Evolutionary conservation across 2,888 invertebrate species (phyloP).

Genomic region (Lathronympha strigana): DNA sequence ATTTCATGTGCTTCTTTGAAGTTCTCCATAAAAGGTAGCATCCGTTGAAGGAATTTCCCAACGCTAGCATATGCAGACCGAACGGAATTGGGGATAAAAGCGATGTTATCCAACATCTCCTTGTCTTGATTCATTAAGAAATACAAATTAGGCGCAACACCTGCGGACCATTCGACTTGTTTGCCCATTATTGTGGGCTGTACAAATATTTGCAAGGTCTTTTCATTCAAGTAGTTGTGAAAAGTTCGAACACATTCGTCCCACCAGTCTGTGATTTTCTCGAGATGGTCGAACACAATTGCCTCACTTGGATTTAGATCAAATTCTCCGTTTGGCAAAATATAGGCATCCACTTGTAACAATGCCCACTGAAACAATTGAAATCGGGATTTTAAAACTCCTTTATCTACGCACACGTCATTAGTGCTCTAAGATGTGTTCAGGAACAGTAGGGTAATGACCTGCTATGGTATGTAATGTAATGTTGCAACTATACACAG

Average conservation of each 20-base stretch:
- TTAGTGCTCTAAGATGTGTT: no score
- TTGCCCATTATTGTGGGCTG: conserved; percentile 94
- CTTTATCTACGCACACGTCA: no score
- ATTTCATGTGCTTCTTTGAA: conserved; percentile 88
- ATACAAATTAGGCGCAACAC: conserved; percentile 88
- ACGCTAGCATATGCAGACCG: conserved; percentile 86
- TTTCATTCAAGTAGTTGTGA: conserved; percentile 88
- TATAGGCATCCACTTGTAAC: conserved; percentile 85
- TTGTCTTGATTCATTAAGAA: conserved; percentile 89
- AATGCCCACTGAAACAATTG: conserved; percentile 82
- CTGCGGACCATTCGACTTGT: conserved; percentile 90
- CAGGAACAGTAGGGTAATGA: no score
- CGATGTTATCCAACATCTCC: conserved; percentile 80
- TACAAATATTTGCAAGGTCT: conserved; percentile 88
- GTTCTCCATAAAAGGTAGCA: conserved; percentile 86
- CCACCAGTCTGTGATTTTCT: conserved; percentile 86
- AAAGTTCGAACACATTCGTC: conserved; percentile 87
- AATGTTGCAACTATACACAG: no score
- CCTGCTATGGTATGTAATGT: no score
- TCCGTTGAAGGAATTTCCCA: conserved; percentile 86
- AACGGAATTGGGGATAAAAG: conserved; percentile 84
- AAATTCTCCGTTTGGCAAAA: conserved; percentile 66
- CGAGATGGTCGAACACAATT: conserved; percentile 83
- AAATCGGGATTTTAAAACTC: background rate
- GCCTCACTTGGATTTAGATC: conserved; percentile 85